Evolutionary conservation across 2,113 vertebrate genomes (phyloP), one percentile per base, ranked within the genome.

Genomic region (Paracanthobrama guichenoti): DNA sequence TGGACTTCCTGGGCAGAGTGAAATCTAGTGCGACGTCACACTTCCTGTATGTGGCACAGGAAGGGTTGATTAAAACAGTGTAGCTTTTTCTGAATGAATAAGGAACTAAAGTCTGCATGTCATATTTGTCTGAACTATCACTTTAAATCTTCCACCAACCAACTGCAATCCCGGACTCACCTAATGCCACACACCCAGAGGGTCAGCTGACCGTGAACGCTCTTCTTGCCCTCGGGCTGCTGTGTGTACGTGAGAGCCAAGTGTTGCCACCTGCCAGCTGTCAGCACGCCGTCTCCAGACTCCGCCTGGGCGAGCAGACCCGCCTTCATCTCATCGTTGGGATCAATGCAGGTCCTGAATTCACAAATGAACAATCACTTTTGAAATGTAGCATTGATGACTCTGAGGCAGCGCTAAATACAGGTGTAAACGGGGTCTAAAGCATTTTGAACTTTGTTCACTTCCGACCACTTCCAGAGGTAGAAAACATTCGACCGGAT

Each of bases 181-280:
- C 97, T 96, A 91, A 98, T 95, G 81, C 97, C 98, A 88, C 96
- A 97, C 83, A 98, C 90, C 97, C 98, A 99, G 3, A 97, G 92
- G 11, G 91, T 91, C 83, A 99, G 90, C 16, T 91, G 93, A 31
- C 97, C 96, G 8, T 91, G 96, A 87, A 96, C 89, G 87, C 95
- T 98, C 88, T 97, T 99, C 91, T 98, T 98, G 87, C 95, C 95
- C 91, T 98, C 97, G 2, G 96, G 93, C 87, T 97, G 95, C 88
- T 99, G 96, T 24, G 92, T 90, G 87, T 98, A 99, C 0, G 96
- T 98, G 84, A 99, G 86, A 11, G 96, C 95, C 72, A 99, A 90
- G 89, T 99, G 98, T 78, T 99, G 97, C 98, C 98, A 99, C 50
- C 83, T 94, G 79, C 94, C 95, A 31, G 92, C 88, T 66, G 81